Conservation (phyloP, 2,888 invertebrate species). For the Agrochola circellaris region DNA sequence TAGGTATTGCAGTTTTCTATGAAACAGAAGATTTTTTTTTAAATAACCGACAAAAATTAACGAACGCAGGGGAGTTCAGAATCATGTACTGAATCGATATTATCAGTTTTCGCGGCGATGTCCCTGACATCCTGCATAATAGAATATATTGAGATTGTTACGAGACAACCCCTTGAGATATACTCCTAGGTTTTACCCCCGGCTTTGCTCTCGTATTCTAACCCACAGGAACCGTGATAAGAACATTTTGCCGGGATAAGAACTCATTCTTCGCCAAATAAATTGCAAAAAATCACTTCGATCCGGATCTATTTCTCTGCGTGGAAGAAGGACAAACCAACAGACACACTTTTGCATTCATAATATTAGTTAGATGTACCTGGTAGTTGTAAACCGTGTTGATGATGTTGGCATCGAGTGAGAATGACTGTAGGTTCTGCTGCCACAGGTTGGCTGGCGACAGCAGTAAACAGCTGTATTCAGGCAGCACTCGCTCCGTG, state of each 20-base stretch:
- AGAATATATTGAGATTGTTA: constrained; percentile 32
- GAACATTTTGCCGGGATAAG: neutral
- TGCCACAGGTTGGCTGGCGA: constrained; percentile 99
- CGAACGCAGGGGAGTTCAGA: too few species aligned
- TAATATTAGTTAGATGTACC: constrained; percentile 85
- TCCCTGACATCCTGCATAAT: too few species aligned
- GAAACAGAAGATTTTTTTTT: too few species aligned
- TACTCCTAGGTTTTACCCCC: neutral
- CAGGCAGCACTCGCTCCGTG: constrained; percentile 94
- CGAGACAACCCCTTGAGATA: constrained; percentile 25
- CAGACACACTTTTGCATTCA: neutral
- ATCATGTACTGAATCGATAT: too few species aligned
- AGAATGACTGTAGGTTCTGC: constrained; percentile 94
- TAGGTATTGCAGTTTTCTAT: too few species aligned
- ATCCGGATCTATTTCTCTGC: neutral
- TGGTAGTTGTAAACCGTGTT: constrained; percentile 96
- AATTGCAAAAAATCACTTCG: neutral
- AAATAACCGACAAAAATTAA: too few species aligned
- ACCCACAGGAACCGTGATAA: neutral
- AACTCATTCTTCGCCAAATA: neutral
- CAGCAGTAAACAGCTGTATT: constrained; percentile 97
- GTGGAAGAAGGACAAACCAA: neutral
- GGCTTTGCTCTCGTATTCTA: neutral
- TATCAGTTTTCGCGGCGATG: too few species aligned
- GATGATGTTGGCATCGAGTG: constrained; percentile 94